A percentile compares a stretch with the other conserved stretches of the same genome.
Conservation (phyloP, 2,888 invertebrate species). For the Atethmia centrago region DNA sequence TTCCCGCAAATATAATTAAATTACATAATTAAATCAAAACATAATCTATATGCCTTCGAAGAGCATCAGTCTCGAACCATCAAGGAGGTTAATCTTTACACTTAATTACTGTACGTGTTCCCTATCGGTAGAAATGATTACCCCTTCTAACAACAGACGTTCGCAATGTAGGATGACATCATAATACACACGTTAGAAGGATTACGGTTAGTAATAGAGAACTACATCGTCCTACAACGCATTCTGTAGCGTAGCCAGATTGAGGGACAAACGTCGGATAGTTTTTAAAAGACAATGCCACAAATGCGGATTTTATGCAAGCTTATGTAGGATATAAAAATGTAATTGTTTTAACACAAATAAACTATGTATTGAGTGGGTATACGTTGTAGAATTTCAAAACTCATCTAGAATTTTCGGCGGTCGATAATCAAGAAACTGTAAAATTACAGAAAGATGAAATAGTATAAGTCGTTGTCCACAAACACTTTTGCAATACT, state of each 20-base stretch:
- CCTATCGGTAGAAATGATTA: constrained; percentile 40
- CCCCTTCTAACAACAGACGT: constrained; percentile 15
- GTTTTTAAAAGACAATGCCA: background rate
- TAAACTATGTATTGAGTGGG: background rate
- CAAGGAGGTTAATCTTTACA: constrained; percentile 36
- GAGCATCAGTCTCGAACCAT: constrained; percentile 28
- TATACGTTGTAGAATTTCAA: background rate
- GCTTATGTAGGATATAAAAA: background rate
- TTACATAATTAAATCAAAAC: constrained; percentile 34
- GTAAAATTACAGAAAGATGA: background rate
- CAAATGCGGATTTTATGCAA: background rate
- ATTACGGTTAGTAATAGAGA: constrained; percentile 39
- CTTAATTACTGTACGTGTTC: constrained; percentile 37
- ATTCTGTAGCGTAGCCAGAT: constrained; percentile 9
- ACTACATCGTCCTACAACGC: constrained; percentile 24
- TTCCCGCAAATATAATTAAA: constrained; percentile 21
- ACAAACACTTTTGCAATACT: background rate
- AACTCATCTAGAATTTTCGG: too few species aligned
- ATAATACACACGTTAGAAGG: constrained; percentile 22
- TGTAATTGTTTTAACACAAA: background rate
- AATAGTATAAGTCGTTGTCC: background rate
- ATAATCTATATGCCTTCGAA: constrained; percentile 1
- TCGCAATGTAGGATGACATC: constrained; percentile 11
- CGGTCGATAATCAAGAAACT: background rate
- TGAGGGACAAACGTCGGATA: background rate